Evolutionary conservation across 2,113 vertebrate genomes (phyloP).

Genomic region (Coryphaenoides rupestris): DNA sequence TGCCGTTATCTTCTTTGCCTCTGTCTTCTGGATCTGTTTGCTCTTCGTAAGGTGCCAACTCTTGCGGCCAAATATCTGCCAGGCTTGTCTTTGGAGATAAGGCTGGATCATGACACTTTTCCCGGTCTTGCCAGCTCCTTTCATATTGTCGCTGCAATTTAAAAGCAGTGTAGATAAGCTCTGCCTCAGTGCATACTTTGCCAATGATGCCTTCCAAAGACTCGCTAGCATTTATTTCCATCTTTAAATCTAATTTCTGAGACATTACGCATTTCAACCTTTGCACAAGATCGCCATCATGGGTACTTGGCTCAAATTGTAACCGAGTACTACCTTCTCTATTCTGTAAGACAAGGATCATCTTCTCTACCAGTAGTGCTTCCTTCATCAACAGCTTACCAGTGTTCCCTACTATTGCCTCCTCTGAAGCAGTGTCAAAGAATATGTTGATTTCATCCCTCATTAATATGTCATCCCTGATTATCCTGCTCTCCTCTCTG

Average conservation of each 20-base stretch:
- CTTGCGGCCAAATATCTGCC: constrained; percentile 57
- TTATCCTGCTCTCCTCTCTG: constrained; percentile 45
- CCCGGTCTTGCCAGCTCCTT: constrained; percentile 63
- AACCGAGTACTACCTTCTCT: constrained; percentile 48
- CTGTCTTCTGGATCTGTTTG: constrained; percentile 35
- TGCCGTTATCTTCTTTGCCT: neutral
- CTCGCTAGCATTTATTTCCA: constrained; percentile 15
- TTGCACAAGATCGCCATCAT: constrained; percentile 20
- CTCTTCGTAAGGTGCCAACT: constrained; percentile 55
- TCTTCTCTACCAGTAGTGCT: constrained; percentile 74
- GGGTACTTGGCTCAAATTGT: constrained; percentile 39
- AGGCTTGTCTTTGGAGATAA: constrained; percentile 36
- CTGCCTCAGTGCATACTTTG: constrained; percentile 74
- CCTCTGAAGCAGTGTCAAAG: constrained; percentile 7
- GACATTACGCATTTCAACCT: constrained; percentile 67
- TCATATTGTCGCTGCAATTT: constrained; percentile 75
- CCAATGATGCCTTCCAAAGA: constrained; percentile 41
- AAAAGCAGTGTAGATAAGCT: constrained; percentile 78
- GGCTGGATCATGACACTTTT: constrained; percentile 61
- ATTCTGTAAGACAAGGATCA: constrained; percentile 75
- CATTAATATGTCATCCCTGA: constrained; percentile 28
- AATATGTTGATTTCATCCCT: constrained; percentile 29
- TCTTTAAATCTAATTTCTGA: constrained; percentile 75
- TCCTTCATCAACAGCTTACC: constrained; percentile 75
- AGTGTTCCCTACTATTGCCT: constrained; percentile 58